Base-by-base conservation (phyloP, 2,113 vertebrate genomes). In the Mixornis gularis region DNA sequence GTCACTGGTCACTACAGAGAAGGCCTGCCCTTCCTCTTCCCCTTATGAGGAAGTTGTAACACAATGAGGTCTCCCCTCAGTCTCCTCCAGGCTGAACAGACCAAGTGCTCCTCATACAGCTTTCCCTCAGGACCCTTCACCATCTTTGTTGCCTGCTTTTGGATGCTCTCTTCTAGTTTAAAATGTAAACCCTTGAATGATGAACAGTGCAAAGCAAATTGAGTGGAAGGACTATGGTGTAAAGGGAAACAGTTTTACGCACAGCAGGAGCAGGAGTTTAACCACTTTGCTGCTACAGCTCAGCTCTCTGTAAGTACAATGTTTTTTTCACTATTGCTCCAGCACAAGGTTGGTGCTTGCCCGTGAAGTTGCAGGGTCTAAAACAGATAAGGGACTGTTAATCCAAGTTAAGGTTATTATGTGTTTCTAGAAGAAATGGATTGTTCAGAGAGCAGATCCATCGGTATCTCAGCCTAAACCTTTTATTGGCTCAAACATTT, bases 1-100 rank as follows among this genome's bases (percentile, higher is more conserved):
- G 26, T 36, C 44, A 14, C 70, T 59, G 41, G 9, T 7, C 70
- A 66, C 17, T 5, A 51, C 30, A 59, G 71, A 65, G 51, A 1
- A 30, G 30, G 52, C 9, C 62, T 59, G 43, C 9, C 32, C 32
- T 9, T 43, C 7, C 26, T 59, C 30, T 36, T 36, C 13, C 30
- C 17, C 30, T 36, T 1, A 21, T 0, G 1, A 43, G 26, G 36
- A 68, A 76, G 26, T 0, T 36, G 26, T 36, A 51, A 43, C 38
- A 36, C 53, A 59, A 0, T 43, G 52, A 4, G 44, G 11, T 59
- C 13, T 59, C 36, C 26, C 26, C 26, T 59, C 52, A 66, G 21
- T 9, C 44, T 76, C 36, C 60, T 36, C 27, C 71, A 77, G 44
- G 27, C 10, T 60, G 27, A 51, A 59, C 13, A 68, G 44, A 77